phyloP scores from a whole-genome alignment of 2,113 vertebrate species.

The Patagioenas fasciata region DNA sequence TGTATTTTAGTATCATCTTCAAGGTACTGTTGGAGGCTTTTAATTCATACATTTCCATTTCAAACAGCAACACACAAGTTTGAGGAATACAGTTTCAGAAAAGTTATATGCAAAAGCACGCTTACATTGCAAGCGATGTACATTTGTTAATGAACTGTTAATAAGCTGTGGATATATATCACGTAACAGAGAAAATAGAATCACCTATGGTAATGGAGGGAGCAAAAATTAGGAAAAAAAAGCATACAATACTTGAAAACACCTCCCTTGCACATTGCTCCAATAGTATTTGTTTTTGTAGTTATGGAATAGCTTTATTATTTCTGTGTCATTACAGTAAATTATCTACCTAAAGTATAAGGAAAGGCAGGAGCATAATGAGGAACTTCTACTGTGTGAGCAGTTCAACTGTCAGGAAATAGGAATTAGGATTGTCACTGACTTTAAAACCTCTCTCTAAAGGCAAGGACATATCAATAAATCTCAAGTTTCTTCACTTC shows the following conservation, averaged over 20 bases:
- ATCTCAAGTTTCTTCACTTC: not conserved
- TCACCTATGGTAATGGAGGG: not conserved
- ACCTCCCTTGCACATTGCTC: not conserved
- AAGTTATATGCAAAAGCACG: not conserved
- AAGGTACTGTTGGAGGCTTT: constrained; percentile 20
- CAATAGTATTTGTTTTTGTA: not conserved
- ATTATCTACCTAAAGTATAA: not conserved
- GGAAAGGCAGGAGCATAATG: not conserved
- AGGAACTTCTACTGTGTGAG: not conserved
- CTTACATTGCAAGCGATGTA: not conserved
- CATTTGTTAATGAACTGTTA: not conserved
- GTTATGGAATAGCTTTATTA: not conserved
- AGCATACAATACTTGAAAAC: not conserved
- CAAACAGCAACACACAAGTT: not conserved
- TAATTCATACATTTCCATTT: not conserved
- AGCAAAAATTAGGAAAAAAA: not conserved
- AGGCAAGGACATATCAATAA: not conserved
- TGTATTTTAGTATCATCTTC: constrained; percentile 44
- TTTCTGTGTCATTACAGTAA: not conserved
- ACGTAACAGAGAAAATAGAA: not conserved
- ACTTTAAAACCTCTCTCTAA: not conserved
- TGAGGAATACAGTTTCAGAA: not conserved
- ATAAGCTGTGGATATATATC: not conserved
- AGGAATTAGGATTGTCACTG: not conserved
- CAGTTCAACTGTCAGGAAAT: not conserved